phyloP scores from a whole-genome alignment of 2,113 vertebrate genomes.

The Gila orcuttii region DNA sequence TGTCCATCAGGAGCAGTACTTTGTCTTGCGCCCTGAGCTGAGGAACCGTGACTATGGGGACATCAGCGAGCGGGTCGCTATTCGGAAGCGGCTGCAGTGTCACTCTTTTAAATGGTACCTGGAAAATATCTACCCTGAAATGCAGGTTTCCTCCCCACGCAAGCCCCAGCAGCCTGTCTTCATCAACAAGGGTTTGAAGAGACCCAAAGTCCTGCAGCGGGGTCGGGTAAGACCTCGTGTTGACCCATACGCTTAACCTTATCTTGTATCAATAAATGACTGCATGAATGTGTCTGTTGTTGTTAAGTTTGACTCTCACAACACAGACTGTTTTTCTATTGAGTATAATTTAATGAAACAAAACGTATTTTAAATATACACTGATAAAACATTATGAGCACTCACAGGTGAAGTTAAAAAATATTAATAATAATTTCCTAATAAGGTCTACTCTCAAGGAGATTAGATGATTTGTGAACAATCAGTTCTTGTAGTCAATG shows the following conservation, averaged over 20 bases:
- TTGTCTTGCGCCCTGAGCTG: conserved; percentile 89
- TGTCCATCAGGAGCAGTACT: conserved; percentile 88
- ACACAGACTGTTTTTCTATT: not conserved
- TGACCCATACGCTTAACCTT: not conserved
- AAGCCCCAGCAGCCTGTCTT: conserved; percentile 85
- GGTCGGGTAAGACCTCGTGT: conserved; percentile 80
- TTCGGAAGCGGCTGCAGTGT: conserved; percentile 86
- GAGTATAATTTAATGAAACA: too few species aligned
- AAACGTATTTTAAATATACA: too few species aligned
- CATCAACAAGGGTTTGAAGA: conserved; percentile 83
- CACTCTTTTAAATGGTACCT: conserved; percentile 94
- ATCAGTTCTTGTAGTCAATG: too few species aligned
- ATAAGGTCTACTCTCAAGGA: too few species aligned
- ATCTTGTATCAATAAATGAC: not conserved
- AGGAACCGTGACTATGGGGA: conserved; percentile 85
- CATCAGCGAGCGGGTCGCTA: conserved; percentile 83
- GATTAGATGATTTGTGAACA: too few species aligned
- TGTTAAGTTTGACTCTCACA: not conserved
- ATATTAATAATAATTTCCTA: too few species aligned
- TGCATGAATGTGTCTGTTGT: not conserved
- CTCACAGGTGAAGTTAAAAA: too few species aligned
- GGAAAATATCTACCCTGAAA: conserved; percentile 94
- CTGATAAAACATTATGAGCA: too few species aligned
- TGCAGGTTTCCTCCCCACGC: conserved; percentile 84
- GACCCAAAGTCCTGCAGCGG: conserved; percentile 86